Base-by-base conservation (phyloP, 1,140 invertebrate genomes). In the Octopus sinensis region DNA sequence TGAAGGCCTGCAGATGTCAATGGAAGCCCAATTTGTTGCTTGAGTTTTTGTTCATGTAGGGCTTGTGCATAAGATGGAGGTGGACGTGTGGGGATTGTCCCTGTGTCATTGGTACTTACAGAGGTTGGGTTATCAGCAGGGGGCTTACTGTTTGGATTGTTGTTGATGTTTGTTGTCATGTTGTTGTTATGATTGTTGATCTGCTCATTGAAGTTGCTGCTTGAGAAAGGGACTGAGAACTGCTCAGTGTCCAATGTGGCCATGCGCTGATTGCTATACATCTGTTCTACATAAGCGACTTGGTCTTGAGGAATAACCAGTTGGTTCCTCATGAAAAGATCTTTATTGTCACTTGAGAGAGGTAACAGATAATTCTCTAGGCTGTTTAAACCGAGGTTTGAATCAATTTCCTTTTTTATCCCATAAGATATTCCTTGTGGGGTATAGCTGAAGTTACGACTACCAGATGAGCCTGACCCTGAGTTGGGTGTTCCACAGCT, bases 31-130 rank as follows among this genome's bases (percentile, higher is more conserved):
- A 53, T 54, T 13, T 81, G 77, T 68, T 80, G 80, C 13, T 85
- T 80, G 30, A 79, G 75, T 53, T 83, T 83, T 62, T 86, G 85
- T 73, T 88, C 85, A 79, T 85, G 82, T 53, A 90, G 80, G 54
- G 88, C 88, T 84, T 89, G 88, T 56, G 86, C 85, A 83, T 90
- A 90, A 7, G 88, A 84, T 30, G 89, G 89, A 13, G 89, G 89
- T 9, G 88, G 86, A 76, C 87, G 86, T 62, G 86, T 84, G 13
- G 81, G 79, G 75, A 54, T 81, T 43, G 30, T 43, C 81, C 77
- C 82, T 80, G 71, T 73, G 83, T 43, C 30, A 43, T 81, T 80
- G 80, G 4, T 78, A 76, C 12, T 83, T 68, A n/a, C 82, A 43
- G 54, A 56, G 6, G 30, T 80, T 52, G 68, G 82, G 78, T 79